A percentile compares a stretch with the other conserved stretches of the same genome.
These are phyloP conservation scores for Semibalanus balanoides DNA, from an alignment of 1,140 invertebrate genomes.

Conservation along the genomic window DNA sequence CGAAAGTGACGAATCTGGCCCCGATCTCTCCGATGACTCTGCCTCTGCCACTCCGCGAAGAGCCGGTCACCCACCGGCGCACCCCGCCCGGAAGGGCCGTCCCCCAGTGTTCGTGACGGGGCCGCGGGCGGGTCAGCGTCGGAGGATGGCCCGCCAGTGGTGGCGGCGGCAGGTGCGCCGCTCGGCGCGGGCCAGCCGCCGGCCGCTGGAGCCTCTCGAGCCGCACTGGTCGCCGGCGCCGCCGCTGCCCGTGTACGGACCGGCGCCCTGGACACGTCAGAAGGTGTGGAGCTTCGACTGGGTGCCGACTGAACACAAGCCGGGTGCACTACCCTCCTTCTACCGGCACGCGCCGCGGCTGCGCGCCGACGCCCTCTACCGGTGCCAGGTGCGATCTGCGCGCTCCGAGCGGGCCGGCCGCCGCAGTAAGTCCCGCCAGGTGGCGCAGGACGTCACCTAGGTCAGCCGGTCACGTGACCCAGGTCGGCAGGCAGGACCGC, in stretches of 20 bases:
- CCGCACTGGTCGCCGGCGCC: not conserved
- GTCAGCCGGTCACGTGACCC: too few relatives aligned
- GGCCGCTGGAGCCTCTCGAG: not conserved
- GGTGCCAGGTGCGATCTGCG: not conserved
- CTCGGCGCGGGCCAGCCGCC: too few relatives aligned
- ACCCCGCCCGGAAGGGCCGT: not conserved
- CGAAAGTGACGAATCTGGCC: too few relatives aligned
- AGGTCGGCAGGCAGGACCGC: too few relatives aligned
- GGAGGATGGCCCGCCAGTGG: not conserved
- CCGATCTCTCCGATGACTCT: too few relatives aligned
- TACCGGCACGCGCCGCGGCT: not conserved
- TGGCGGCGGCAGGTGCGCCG: not conserved
- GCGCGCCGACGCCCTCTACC: not conserved
- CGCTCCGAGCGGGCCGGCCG: not conserved
- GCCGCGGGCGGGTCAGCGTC: not conserved
- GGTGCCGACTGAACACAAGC: not conserved
- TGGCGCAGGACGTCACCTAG: too few relatives aligned
- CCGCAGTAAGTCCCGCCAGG: too few relatives aligned
- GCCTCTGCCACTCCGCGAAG: too few relatives aligned
- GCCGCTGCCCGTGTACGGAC: not conserved
- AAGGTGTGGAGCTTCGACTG: conserved; percentile 2
- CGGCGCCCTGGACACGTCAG: not conserved
- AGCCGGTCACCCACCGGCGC: too few relatives aligned
- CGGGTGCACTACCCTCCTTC: not conserved
- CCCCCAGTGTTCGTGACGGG: not conserved